phyloP scores from a whole-genome alignment of 2,797 vertebrate genomes.

The Thalassophryne amazonica region DNA sequence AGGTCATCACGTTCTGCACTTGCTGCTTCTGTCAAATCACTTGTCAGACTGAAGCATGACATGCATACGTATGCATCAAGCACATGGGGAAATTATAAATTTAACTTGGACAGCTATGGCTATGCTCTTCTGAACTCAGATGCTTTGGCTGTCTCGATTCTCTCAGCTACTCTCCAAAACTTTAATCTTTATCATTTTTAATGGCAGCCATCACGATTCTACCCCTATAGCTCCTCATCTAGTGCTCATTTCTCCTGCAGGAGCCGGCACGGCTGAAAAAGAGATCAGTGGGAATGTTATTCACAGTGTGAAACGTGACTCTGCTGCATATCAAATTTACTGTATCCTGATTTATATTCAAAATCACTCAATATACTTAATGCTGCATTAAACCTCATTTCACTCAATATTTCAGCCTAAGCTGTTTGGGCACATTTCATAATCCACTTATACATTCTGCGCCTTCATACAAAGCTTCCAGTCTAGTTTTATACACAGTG shows the following conservation, averaged over 20 bases:
- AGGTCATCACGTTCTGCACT: conserved; percentile 51
- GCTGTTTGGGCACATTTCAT: conserved; percentile 3
- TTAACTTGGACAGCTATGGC: conserved; percentile 32
- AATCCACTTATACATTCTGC: conserved; percentile 19
- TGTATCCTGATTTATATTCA: conserved; percentile 9
- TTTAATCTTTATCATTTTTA: conserved; percentile 14
- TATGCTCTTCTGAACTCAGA: conserved; percentile 35
- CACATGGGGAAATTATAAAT: conserved; percentile 58
- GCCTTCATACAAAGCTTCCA: neutral
- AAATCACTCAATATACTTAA: conserved; percentile 19
- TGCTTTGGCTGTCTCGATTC: conserved; percentile 21
- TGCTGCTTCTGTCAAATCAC: conserved; percentile 65
- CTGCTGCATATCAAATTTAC: conserved; percentile 25
- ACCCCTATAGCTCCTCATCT: neutral
- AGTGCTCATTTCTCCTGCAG: neutral
- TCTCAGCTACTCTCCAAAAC: neutral
- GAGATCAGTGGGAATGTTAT: neutral
- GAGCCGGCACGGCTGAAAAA: neutral
- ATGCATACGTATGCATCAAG: conserved; percentile 59
- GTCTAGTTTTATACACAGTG: neutral
- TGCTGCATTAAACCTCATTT: conserved; percentile 24
- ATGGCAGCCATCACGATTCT: neutral
- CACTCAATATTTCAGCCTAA: conserved; percentile 5
- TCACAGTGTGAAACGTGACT: conserved; percentile 7
- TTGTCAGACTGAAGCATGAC: conserved; percentile 59